Conservation (phyloP, 2,888 invertebrate species). For the Vesta saturnalis region DNA sequence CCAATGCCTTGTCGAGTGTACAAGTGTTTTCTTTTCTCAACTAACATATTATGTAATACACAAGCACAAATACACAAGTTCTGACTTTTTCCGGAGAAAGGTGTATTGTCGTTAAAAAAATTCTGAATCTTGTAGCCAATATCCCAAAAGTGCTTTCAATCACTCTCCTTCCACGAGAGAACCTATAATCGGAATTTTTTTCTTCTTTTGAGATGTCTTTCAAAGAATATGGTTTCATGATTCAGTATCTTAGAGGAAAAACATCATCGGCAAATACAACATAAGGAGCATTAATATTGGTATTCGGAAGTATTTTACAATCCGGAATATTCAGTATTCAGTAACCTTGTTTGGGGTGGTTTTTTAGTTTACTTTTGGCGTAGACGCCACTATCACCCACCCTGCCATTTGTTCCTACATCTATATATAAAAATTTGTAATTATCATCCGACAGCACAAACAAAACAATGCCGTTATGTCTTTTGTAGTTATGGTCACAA, state of each 20-base stretch:
- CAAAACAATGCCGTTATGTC: not conserved
- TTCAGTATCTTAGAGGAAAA: constrained; percentile 6
- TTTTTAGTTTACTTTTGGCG: constrained; percentile 5
- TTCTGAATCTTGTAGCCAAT: not conserved
- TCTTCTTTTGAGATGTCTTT: not conserved
- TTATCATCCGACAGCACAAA: not conserved
- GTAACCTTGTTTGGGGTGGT: not conserved
- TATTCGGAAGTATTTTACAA: too few relatives aligned
- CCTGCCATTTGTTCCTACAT: constrained; percentile 6
- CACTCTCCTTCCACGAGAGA: not conserved
- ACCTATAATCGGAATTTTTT: constrained; percentile 1
- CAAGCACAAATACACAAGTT: too few relatives aligned
- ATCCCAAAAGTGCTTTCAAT: constrained; percentile 5
- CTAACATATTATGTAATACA: too few relatives aligned
- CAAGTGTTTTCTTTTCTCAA: too few relatives aligned
- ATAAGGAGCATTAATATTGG: too few relatives aligned
- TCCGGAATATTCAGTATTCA: not conserved
- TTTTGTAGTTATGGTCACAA: too few relatives aligned
- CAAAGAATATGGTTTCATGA: constrained; percentile 1
- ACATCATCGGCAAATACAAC: constrained; percentile 10
- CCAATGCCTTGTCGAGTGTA: too few relatives aligned
- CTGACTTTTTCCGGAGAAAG: not conserved
- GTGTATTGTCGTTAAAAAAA: not conserved
- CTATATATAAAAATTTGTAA: constrained; percentile 13
- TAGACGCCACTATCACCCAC: not conserved